These are phyloP conservation scores for Platyscapa corneri DNA, from an alignment of 1,140 invertebrate species.

Conservation along the genomic window DNA sequence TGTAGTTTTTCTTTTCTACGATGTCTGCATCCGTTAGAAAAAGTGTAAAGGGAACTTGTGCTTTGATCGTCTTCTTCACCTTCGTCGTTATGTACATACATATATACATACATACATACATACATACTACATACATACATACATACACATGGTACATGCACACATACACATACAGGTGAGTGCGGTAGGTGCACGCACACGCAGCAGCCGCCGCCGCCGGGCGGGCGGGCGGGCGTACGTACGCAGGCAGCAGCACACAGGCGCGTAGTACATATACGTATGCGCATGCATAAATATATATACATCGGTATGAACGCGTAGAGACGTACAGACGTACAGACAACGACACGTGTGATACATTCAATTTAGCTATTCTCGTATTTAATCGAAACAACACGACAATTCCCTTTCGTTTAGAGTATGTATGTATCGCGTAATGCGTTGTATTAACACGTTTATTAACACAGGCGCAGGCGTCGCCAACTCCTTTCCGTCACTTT, in stretches of 20 bases:
- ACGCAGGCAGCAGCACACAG: too few species aligned
- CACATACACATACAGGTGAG: too few species aligned
- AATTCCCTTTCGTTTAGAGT: constrained; percentile 37
- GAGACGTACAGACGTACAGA: neutral
- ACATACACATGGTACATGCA: too few species aligned
- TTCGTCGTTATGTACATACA: too few species aligned
- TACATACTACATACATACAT: too few species aligned
- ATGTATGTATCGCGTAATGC: constrained; percentile 17
- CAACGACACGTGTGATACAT: constrained; percentile 17
- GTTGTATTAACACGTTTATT: constrained; percentile 9
- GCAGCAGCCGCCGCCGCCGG: too few species aligned
- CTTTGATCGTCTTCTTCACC: constrained; percentile 55
- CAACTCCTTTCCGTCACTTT: constrained; percentile 8
- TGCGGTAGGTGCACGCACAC: too few species aligned
- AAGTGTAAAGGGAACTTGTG: constrained; percentile 64
- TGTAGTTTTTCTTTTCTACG: constrained; percentile 41
- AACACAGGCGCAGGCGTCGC: constrained; percentile 22
- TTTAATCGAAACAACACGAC: constrained; percentile 39
- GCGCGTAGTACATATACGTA: neutral
- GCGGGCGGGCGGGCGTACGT: too few species aligned
- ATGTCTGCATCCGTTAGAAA: constrained; percentile 53
- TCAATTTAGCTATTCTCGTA: constrained; percentile 47
- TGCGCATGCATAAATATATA: neutral
- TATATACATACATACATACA: too few species aligned
- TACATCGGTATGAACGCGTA: neutral